These are phyloP conservation scores for Shargacucullia verbasci DNA, from an alignment of 2,888 invertebrate genomes.

Conservation along the genomic window DNA sequence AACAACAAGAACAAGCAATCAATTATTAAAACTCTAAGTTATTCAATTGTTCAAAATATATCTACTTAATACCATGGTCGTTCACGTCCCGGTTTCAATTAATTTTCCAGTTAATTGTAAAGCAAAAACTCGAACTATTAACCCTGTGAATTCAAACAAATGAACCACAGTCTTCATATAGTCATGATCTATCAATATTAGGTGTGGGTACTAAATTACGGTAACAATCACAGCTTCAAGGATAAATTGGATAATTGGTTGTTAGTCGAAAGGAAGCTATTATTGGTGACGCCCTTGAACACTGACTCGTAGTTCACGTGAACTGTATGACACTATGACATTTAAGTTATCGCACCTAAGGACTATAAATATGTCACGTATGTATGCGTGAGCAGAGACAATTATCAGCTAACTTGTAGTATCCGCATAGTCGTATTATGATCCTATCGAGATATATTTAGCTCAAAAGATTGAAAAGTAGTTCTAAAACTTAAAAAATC, in stretches of 20 bases:
- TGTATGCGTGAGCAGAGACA: conserved; percentile 22
- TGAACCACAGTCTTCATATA: conserved; percentile 1
- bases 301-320: conserved; percentile 38
- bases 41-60: conserved; percentile 30
- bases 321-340: conserved; percentile 40
- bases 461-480: not conserved
- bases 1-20: conserved; percentile 28
- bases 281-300: conserved; percentile 43
- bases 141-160: conserved; percentile 12
- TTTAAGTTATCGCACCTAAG: conserved; percentile 32
- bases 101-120: conserved; percentile 32
- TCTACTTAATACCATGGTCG: conserved; percentile 6
- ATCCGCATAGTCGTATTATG: too few relatives aligned
- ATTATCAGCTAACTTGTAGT: conserved; percentile 6
- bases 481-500: too few relatives aligned
- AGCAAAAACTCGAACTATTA: conserved; percentile 7
- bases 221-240: conserved; percentile 33
- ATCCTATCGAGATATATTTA: too few relatives aligned
- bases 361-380: conserved; percentile 24
- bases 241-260: conserved; percentile 34
- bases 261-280: conserved; percentile 50
- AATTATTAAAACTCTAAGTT: conserved; percentile 23
- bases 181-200: conserved; percentile 19
- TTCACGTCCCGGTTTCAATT: conserved; percentile 23
- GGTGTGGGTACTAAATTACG: conserved; percentile 10